These are phyloP conservation scores for Oedothorax gibbosus DNA, from an alignment of 1,140 invertebrate genomes.

Conservation along the genomic window DNA sequence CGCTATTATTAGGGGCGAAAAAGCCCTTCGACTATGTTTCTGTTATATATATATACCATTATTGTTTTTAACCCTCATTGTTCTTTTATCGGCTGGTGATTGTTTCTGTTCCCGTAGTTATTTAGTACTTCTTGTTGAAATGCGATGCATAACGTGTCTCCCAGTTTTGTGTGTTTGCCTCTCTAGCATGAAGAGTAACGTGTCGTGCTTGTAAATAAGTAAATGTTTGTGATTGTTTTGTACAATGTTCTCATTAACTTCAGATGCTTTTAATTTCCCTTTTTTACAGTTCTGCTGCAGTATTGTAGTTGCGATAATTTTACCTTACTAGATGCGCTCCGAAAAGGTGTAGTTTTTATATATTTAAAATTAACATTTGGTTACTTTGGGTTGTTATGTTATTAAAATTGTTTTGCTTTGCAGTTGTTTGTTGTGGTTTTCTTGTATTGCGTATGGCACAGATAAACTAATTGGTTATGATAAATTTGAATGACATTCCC, in stretches of 20 bases:
- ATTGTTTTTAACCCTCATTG: slow-evolving; percentile 3
- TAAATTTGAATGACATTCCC: background rate
- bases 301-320: slow-evolving; percentile 54
- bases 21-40: background rate
- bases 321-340: slow-evolving; percentile 20
- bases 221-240: slow-evolving; percentile 38
- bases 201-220: slow-evolving; percentile 49
- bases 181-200: slow-evolving; percentile 23
- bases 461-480: background rate
- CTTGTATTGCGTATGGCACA: background rate
- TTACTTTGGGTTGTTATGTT: slow-evolving; percentile 58
- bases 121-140: slow-evolving; percentile 21
- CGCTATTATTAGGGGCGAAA: background rate
- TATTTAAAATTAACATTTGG: slow-evolving; percentile 58
- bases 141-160: slow-evolving; percentile 47
- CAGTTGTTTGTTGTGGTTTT: background rate
- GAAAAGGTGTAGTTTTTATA: slow-evolving; percentile 55
- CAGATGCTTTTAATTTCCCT: slow-evolving; percentile 39
- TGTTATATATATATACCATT: background rate
- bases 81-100: slow-evolving; percentile 23
- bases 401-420: slow-evolving; percentile 57
- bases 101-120: slow-evolving; percentile 28
- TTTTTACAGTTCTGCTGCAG: slow-evolving; percentile 46
- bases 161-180: slow-evolving; percentile 43
- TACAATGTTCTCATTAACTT: slow-evolving; percentile 45